phyloP scores from a whole-genome alignment of 1,140 invertebrate species.

The Sminthurides bifidus region DNA sequence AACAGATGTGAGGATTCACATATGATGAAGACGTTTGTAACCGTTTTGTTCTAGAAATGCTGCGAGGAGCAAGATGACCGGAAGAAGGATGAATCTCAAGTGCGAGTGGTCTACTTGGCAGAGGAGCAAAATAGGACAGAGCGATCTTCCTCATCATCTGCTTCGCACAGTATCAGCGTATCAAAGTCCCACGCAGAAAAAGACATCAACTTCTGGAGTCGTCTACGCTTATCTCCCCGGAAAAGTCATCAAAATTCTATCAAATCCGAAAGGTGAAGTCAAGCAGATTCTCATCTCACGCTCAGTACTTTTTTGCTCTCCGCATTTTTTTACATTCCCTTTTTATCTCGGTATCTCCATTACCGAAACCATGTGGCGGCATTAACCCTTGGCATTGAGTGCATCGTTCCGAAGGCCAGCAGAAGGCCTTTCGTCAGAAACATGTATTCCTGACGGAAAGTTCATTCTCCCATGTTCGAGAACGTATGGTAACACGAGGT shows the following conservation, averaged over 20 bases:
- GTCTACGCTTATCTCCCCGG: not conserved
- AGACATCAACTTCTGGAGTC: not conserved
- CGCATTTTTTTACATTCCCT: too few relatives aligned
- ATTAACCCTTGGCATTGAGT: too few relatives aligned
- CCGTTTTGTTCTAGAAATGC: not conserved
- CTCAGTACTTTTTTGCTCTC: too few relatives aligned
- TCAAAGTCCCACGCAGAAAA: not conserved
- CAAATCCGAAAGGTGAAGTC: slow-evolving; percentile 1
- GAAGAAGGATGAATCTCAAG: not conserved
- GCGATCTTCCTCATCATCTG: not conserved
- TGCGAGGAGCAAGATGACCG: not conserved
- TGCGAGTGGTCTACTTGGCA: not conserved
- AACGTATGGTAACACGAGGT: too few relatives aligned
- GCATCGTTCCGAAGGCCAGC: too few relatives aligned
- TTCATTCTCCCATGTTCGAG: too few relatives aligned
- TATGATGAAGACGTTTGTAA: not conserved
- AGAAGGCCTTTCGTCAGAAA: too few relatives aligned
- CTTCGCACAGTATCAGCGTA: not conserved
- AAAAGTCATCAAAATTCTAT: not conserved
- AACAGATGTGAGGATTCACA: not conserved
- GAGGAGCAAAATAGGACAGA: slow-evolving; percentile 1
- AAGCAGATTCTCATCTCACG: too few relatives aligned
- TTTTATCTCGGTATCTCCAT: too few relatives aligned
- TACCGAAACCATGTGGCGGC: too few relatives aligned
- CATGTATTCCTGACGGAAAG: too few relatives aligned